These are phyloP conservation scores for Eupristina koningsbergeri DNA, from an alignment of 1,140 invertebrate species.

Conservation along the genomic window DNA sequence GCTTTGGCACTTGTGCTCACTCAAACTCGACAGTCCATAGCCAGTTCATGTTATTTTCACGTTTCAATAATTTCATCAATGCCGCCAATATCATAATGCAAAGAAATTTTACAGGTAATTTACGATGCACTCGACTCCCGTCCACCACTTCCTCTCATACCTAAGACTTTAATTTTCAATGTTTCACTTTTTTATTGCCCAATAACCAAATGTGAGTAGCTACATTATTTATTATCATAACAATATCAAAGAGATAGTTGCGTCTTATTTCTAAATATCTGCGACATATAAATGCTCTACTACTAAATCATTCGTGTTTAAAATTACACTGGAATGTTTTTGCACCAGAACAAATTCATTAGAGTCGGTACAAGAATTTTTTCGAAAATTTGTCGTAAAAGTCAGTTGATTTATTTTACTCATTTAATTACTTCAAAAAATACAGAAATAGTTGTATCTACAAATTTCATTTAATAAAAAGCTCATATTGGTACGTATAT, in stretches of 20 bases:
- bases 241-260: too few relatives aligned
- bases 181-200: not conserved
- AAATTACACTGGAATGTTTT: not conserved
- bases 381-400: too few relatives aligned
- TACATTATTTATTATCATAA: too few relatives aligned
- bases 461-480: not conserved
- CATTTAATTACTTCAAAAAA: not conserved
- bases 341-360: too few relatives aligned
- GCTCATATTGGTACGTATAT: too few relatives aligned
- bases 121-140: not conserved
- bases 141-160: not conserved
- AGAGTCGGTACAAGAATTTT: not conserved
- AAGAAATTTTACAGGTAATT: not conserved
- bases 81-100: not conserved
- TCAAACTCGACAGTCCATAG: not conserved
- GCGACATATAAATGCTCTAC: not conserved
- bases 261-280: not conserved
- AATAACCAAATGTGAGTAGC: too few relatives aligned
- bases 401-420: not conserved
- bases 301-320: not conserved
- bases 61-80: not conserved
- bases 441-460: not conserved
- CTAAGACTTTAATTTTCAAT: too few relatives aligned
- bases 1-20: not conserved
- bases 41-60: not conserved